Evolutionary conservation across 2,113 vertebrate genomes (phyloP), one percentile per base, ranked within the genome.

Genomic region (Xiphorhynchus elegans): DNA sequence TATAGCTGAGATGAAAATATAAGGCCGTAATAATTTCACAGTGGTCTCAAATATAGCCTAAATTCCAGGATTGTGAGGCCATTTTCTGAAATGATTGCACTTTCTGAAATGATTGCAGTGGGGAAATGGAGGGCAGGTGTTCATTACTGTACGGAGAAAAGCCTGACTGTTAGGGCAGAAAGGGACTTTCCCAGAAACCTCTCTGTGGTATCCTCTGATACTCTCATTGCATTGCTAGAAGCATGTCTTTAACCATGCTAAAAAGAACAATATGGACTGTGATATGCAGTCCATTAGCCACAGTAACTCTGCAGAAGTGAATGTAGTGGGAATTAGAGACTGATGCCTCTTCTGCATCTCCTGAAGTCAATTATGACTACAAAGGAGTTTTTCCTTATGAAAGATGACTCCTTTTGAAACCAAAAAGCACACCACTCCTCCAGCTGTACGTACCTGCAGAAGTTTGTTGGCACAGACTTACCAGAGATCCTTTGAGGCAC

Each of bases 1-100:
- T 59, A 53, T 62, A 60, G n/a, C 20, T 69, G 76, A 90, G 64
- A 90, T 73, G 79, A 87, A 95, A 95, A 86, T 74, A 87, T 35
- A 63, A 69, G 56, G 12, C 56, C 29, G 28, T 56, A 83, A 75
- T 75, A 87, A 75, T 83, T 92, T 42, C 37, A 52, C 66, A 59
- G 21, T 44, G 47, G 26, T 52, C 42, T 77, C 55, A 94, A 95
- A 70, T 77, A 19, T 67, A 88, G 31, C 15, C 88, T 62, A 83
- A 93, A 68, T 58, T 33, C 47, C n/a, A 64, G 47, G 68, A 59
- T 88, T 95, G 25, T 90, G 50, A 93, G 19, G 12, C 11, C 18
- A 46, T 59, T 73, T 93, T 87, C 42, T 90, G 53, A 85, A 90
- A 80, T 17, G 33, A 25, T 46, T 73, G 20, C 18, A 46, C 63